phyloP scores from a whole-genome alignment of 2,888 invertebrate genomes.

The Keiferia lycopersicella region DNA sequence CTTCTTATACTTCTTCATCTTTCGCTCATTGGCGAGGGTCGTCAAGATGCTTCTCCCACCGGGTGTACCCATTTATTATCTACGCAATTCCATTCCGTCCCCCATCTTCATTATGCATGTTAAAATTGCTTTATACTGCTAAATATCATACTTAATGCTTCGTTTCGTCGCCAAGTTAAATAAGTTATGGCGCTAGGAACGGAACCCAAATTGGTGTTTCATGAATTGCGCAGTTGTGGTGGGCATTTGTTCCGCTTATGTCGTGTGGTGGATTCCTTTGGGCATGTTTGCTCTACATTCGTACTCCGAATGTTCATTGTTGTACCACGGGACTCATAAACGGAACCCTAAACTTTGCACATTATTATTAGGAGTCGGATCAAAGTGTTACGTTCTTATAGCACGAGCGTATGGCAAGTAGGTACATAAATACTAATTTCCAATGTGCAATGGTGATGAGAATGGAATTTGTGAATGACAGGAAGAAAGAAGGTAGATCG shows the following conservation, averaged over 20 bases:
- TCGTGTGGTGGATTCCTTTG: conserved; percentile 11
- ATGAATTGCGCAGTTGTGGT: conserved; percentile 24
- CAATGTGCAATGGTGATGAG: conserved; percentile 8
- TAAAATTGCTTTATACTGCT: conserved; percentile 28
- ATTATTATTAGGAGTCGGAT: background rate
- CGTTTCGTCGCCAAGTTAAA: background rate
- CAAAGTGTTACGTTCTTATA: too few relatives aligned
- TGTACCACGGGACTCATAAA: background rate
- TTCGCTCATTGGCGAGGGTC: too few relatives aligned
- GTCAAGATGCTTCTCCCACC: too few relatives aligned
- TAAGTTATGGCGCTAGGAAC: background rate
- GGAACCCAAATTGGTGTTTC: conserved; percentile 25
- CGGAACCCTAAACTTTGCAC: background rate
- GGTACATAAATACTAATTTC: too few relatives aligned
- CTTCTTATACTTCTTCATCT: too few relatives aligned
- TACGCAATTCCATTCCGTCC: background rate
- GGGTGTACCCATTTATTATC: background rate
- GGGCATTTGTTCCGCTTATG: conserved; percentile 7
- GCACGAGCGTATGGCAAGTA: background rate
- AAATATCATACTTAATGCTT: conserved; percentile 25
- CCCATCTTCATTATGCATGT: conserved; percentile 16
- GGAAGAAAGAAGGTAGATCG: conserved; percentile 16
- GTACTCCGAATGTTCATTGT: background rate
- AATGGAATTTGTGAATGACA: conserved; percentile 15
- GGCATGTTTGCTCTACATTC: conserved; percentile 10